A percentile compares a stretch with the other conserved stretches of the same genome.
phyloP scores from a whole-genome alignment of 2,113 vertebrate species.

The Myotis yumanensis region DNA sequence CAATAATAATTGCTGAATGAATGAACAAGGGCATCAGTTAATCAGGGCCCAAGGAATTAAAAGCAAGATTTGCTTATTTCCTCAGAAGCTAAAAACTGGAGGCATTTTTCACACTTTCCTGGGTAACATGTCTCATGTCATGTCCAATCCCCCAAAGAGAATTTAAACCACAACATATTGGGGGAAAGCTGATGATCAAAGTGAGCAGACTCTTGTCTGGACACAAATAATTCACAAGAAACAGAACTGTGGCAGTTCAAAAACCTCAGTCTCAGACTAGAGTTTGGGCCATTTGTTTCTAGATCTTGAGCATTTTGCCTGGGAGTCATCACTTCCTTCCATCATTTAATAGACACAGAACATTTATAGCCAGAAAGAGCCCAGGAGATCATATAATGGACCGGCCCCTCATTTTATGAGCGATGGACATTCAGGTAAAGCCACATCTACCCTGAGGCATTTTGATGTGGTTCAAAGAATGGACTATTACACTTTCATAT shows the following conservation, averaged over 20 bases:
- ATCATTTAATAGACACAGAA: background rate
- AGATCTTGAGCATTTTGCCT: background rate
- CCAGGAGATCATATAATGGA: background rate
- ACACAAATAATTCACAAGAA: conserved; percentile 23
- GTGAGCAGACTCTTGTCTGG: background rate
- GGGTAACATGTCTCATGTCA: background rate
- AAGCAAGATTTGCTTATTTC: background rate
- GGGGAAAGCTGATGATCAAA: background rate
- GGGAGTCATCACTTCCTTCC: background rate
- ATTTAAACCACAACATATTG: background rate
- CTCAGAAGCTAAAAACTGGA: background rate
- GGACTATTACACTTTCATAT: background rate
- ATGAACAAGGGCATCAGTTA: background rate
- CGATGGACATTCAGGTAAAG: background rate
- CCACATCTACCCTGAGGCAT: background rate
- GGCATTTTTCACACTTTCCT: background rate
- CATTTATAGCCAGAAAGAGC: background rate
- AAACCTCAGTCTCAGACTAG: background rate
- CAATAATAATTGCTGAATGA: background rate
- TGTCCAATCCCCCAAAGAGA: background rate
- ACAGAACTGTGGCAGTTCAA: background rate
- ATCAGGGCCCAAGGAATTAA: background rate
- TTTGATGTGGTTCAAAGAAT: background rate
- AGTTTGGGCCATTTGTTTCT: background rate
- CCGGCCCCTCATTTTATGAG: background rate